Evolutionary conservation across 2,888 invertebrate species (phyloP), one percentile per base, ranked within the genome.

Genomic region (Drosophila kambysellisi): DNA sequence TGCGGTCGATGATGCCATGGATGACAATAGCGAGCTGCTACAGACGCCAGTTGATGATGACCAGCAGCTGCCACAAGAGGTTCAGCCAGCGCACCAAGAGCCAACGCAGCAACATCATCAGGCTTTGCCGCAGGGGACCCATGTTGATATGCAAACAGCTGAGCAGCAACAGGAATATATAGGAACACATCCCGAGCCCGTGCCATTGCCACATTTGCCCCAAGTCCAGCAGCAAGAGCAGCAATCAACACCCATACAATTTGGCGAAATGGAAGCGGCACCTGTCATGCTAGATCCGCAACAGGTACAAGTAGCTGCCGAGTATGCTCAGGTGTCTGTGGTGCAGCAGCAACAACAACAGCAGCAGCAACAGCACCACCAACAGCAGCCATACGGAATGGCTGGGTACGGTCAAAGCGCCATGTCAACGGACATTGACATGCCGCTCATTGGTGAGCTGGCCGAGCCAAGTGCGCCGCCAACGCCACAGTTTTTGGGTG

Each of bases 211-310:
- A 3, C 75, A 75, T 56, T 39, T 86, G 51, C 54, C 82, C 5
- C 68, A 59, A 39, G 56, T 56, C 25, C 50, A 50, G 6, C 76
- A 68, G 25, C 87, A 62, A 20, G 60, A 68, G 50, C 72, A 66
- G 15, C 86, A 89, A 59, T 61, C 79, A 33, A 78, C 83, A n/a
- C 91, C 92, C n/a, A 92, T 92, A 78, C 92, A 90, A 67, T 92
- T 92, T 62, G 92, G 92, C 0, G 92, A 92, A 85, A 90, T 92
- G 83, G 92, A 92, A 66, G 92, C 92, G 29, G 83, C 91, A 0
- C 92, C 92, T 2, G 85, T 92, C 5, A 66, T 88, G 63, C 39
- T 87, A 1, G 88, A 88, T 69, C 63, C 81, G 7, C 89, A 82
- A 33, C 87, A 87, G 54, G 79, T 81, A 11, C 87, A 87, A 59